Percentiles rank a stretch among this genome's conserved stretches.
Evolutionary conservation across 2,888 invertebrate genomes (phyloP).

Genomic region (Dolichopus griseipennis): DNA sequence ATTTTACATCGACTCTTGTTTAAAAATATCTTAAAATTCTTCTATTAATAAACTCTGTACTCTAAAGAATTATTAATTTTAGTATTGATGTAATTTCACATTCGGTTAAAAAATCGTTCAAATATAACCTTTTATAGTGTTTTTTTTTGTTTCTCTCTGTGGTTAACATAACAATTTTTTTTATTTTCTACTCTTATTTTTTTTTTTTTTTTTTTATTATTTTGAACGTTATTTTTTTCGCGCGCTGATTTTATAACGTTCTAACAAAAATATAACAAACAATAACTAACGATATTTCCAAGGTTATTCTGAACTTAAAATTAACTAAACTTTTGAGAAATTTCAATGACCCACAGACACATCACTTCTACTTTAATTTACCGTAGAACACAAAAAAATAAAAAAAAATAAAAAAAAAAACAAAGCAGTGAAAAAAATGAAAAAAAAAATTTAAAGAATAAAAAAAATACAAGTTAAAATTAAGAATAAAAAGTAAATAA

Average conservation of each 20-base stretch:
- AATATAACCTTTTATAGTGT: neutral
- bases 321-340: neutral
- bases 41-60: no score
- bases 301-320: constrained; percentile 1
- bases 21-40: no score
- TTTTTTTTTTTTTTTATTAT: neutral
- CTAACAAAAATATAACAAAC: neutral
- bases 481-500: neutral
- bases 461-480: no score
- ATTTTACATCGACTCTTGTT: no score
- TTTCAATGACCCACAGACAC: constrained; percentile 4
- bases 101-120: neutral
- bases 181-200: neutral
- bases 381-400: neutral
- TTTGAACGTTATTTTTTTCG: no score
- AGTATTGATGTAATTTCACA: no score
- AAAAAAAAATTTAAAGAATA: no score
- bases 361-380: constrained; percentile 6
- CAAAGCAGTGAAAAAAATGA: neutral
- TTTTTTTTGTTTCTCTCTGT: neutral
- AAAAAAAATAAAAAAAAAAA: neutral
- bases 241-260: neutral
- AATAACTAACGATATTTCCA: constrained; percentile 4
- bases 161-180: neutral
- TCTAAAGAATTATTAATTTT: no score